Evolutionary conservation across 2,888 invertebrate genomes (phyloP).

Genomic region (Troides oblongomaculatus): DNA sequence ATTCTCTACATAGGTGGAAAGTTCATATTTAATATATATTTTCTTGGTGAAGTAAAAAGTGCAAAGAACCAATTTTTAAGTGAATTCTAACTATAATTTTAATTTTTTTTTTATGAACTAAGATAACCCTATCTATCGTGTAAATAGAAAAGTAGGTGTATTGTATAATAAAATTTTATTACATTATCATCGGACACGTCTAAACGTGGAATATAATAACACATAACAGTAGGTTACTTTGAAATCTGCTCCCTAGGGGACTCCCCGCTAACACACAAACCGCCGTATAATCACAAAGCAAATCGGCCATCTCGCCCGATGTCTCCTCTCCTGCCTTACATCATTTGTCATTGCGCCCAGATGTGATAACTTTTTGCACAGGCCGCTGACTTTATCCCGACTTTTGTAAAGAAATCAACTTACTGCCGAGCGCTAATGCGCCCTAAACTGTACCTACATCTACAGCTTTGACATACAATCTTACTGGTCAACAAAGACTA

Average conservation of each 20-base stretch:
- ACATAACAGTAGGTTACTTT: slow-evolving; percentile 42
- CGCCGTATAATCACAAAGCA: slow-evolving; percentile 61
- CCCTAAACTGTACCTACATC: slow-evolving; percentile 29
- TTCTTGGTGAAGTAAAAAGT: no score
- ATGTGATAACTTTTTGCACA: slow-evolving; percentile 75
- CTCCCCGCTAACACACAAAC: slow-evolving; percentile 43
- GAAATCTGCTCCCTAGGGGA: slow-evolving; percentile 46
- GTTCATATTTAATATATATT: no score
- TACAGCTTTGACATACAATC: not conserved
- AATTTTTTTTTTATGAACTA: no score
- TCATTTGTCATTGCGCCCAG: slow-evolving; percentile 74
- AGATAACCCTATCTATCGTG: no score
- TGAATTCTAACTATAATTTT: no score
- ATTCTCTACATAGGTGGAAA: no score
- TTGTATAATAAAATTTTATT: no score
- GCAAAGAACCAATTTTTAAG: no score
- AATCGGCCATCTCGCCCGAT: slow-evolving; percentile 65
- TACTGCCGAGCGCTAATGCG: slow-evolving; percentile 60
- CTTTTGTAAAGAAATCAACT: slow-evolving; percentile 66
- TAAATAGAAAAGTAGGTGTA: no score
- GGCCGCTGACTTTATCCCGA: slow-evolving; percentile 67
- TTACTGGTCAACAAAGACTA: not conserved
- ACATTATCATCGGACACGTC: no score
- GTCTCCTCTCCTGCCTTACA: slow-evolving; percentile 49
- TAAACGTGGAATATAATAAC: not conserved